A percentile compares a stretch with the other conserved stretches of the same genome.
phyloP scores from a whole-genome alignment of 2,888 invertebrate genomes.

The Apeira syringaria region DNA sequence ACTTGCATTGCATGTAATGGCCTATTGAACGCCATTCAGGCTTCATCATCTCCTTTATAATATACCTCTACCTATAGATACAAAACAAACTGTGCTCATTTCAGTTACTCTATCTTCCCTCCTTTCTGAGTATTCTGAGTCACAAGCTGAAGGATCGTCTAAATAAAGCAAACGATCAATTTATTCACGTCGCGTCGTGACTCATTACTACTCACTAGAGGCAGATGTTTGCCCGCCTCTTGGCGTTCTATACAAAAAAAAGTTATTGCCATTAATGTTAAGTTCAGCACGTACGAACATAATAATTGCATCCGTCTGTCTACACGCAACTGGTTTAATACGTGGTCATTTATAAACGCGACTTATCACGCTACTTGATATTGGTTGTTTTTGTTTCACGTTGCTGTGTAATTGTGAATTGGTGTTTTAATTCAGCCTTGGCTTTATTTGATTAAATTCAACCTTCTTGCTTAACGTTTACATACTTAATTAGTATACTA shows the following conservation, averaged over 20 bases:
- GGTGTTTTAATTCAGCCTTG: no score
- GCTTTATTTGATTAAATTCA: no score
- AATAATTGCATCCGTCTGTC: constrained; percentile 24
- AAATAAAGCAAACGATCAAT: constrained; percentile 20
- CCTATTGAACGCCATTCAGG: no score
- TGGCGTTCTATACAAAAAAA: constrained; percentile 19
- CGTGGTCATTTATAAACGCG: constrained; percentile 25
- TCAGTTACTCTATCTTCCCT: no score
- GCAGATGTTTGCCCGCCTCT: constrained; percentile 28
- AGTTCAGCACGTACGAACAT: constrained; percentile 22
- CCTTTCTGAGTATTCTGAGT: constrained; percentile 16
- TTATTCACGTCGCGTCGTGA: constrained; percentile 22
- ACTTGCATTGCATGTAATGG: no score
- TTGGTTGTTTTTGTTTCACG: constrained; percentile 15
- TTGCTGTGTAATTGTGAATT: no score
- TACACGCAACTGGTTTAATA: no score
- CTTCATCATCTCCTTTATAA: no score
- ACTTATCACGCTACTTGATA: constrained; percentile 20
- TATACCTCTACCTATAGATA: no score
- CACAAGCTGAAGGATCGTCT: constrained; percentile 16
- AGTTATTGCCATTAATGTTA: constrained; percentile 21
- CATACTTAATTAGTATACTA: no score
- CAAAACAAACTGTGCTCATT: no score
- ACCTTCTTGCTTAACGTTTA: no score
- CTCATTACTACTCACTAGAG: constrained; percentile 19